Conservation (phyloP, 2,113 vertebrate genomes). For the Neopipo cinnamomea region DNA sequence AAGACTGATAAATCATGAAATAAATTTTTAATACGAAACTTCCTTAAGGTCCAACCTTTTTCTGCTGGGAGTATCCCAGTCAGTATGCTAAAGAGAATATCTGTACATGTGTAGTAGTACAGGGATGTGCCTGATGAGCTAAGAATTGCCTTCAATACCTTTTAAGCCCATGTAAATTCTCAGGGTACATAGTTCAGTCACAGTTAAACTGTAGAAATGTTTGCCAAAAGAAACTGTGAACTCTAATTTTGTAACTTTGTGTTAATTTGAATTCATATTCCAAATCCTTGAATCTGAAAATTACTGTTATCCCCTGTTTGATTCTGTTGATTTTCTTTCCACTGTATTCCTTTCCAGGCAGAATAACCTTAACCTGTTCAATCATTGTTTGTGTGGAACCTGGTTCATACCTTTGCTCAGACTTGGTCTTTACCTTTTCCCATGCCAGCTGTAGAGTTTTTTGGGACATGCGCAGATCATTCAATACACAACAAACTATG, state of each 20-base stretch:
- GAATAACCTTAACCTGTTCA: not conserved
- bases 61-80: not conserved
- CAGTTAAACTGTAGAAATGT: not conserved
- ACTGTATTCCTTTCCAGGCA: not conserved
- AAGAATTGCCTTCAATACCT: not conserved
- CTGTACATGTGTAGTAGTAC: rapidly evolving
- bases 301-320: not conserved
- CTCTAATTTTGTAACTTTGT: not conserved
- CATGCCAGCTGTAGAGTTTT: not conserved
- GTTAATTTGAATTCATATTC: not conserved
- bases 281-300: not conserved
- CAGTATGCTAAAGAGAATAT: not conserved
- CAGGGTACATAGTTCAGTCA: not conserved
- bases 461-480: not conserved
- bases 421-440: not conserved
- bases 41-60: not conserved
- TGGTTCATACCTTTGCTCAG: not conserved
- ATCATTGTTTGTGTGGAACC: not conserved
- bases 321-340: not conserved
- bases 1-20: not conserved
- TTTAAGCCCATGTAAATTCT: not conserved
- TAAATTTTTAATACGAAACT: not conserved
- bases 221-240: not conserved
- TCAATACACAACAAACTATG: not conserved
- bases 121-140: not conserved